Evolutionary conservation across 2,113 vertebrate species (phyloP).

Genomic region (Polypterus bichir): DNA sequence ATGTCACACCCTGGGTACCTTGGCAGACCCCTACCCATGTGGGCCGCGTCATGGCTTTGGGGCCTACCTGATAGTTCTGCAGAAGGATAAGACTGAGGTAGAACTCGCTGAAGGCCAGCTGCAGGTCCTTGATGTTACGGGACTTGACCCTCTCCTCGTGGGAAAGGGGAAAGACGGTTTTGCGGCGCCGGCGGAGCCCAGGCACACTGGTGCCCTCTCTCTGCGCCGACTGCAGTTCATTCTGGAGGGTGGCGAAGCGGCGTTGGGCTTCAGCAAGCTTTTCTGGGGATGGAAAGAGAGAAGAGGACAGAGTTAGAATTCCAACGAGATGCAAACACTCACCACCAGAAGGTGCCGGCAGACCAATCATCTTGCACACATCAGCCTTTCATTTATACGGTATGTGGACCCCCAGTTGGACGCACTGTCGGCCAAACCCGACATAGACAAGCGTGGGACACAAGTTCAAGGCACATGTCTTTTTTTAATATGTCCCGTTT

Average conservation of each 20-base stretch:
- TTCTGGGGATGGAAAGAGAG: conserved; percentile 45
- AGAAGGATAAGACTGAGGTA: conserved; percentile 98
- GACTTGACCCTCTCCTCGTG: conserved; percentile 90
- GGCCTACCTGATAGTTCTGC: conserved; percentile 90
- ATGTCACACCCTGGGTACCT: too few species aligned
- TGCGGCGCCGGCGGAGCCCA: conserved; percentile 68
- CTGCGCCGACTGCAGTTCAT: conserved; percentile 87
- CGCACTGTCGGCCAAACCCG: too few species aligned
- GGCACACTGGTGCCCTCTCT: conserved; percentile 66
- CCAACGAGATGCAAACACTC: too few species aligned
- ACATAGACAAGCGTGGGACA: too few species aligned
- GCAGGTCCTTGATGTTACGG: conserved; percentile 92
- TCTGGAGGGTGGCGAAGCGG: conserved; percentile 82
- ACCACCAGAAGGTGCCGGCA: too few species aligned
- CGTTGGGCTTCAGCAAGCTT: conserved; percentile 93
- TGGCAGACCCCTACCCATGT: too few species aligned
- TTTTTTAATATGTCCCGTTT: too few species aligned
- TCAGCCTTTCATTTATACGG: too few species aligned
- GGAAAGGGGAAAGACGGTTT: conserved; percentile 82
- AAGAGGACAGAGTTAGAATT: too few species aligned
- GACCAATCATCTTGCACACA: too few species aligned
- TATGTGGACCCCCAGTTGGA: too few species aligned
- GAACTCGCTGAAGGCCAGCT: conserved; percentile 98
- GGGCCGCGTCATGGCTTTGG: not conserved
- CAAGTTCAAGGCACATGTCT: too few species aligned